These are phyloP conservation scores for Zaprionus taronus DNA, from an alignment of 1,140 invertebrate genomes.

Conservation along the genomic window DNA sequence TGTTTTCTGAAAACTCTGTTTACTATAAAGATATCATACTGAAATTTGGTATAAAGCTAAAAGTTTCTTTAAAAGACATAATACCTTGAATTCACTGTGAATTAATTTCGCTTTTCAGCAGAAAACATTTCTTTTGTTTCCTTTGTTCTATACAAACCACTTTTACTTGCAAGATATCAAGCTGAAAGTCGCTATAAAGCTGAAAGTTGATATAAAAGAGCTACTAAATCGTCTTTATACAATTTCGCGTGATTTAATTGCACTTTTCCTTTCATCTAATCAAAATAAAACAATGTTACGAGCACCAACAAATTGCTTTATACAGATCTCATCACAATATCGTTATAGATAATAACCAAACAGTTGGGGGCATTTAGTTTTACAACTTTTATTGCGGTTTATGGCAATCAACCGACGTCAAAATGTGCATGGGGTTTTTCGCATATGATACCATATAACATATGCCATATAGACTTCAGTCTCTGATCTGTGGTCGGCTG, in stretches of 20 bases:
- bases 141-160: too few relatives aligned
- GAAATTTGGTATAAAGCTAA: background rate
- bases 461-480: background rate
- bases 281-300: background rate
- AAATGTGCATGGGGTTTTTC: constrained; percentile 41
- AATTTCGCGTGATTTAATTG: background rate
- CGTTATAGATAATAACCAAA: background rate
- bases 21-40: background rate
- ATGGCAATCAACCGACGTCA: constrained; percentile 48
- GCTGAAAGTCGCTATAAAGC: background rate
- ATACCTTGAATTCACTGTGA: too few relatives aligned
- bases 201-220: background rate
- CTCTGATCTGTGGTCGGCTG: background rate
- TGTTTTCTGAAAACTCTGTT: background rate
- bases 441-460: constrained; percentile 25
- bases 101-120: too few relatives aligned
- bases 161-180: background rate
- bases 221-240: background rate
- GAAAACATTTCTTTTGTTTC: too few relatives aligned
- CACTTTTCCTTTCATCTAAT: background rate
- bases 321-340: constrained; percentile 3
- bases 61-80: too few relatives aligned
- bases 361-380: constrained; percentile 10
- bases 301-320: background rate
- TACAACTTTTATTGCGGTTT: constrained; percentile 56